These are phyloP conservation scores for roundworm (Caenorhabditis elegans) DNA, from an alignment of 1,140 invertebrate species.

Conservation along the genomic window DNA sequence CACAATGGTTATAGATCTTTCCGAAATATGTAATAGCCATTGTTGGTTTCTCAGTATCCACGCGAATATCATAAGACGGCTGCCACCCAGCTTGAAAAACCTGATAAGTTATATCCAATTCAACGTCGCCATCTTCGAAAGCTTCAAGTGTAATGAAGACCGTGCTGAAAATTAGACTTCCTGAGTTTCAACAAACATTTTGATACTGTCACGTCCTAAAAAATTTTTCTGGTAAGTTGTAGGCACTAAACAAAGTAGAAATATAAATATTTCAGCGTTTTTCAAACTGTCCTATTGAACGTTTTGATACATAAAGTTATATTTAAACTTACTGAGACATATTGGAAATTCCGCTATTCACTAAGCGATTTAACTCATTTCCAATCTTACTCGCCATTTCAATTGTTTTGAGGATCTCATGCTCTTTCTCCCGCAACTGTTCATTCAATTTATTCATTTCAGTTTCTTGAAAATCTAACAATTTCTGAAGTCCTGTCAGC, in stretches of 20 bases:
- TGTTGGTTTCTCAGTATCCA: conserved; percentile 49
- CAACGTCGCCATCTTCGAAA: neutral
- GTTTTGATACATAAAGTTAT: neutral
- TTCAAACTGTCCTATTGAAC: too few relatives aligned
- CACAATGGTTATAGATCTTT: conserved; percentile 66
- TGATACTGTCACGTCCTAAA: too few relatives aligned
- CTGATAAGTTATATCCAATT: conserved; percentile 65
- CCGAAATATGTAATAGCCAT: conserved; percentile 64
- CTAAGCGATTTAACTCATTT: neutral
- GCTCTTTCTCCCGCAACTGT: neutral
- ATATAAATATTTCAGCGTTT: too few relatives aligned
- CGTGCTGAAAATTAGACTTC: neutral
- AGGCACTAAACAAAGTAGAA: too few relatives aligned
- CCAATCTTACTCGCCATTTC: neutral
- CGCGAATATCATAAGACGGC: conserved; percentile 67
- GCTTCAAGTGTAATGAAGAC: neutral
- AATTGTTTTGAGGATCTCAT: neutral
- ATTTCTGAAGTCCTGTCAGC: neutral
- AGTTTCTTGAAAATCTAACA: conserved; percentile 5
- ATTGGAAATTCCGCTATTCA: neutral
- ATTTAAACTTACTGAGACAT: neutral
- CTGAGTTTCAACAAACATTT: too few relatives aligned
- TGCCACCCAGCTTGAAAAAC: conserved; percentile 65
- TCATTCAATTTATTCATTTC: neutral
- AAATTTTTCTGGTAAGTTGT: too few relatives aligned